phyloP scores from a whole-genome alignment of 1,140 invertebrate species.

The Mesaphorura yosii region DNA sequence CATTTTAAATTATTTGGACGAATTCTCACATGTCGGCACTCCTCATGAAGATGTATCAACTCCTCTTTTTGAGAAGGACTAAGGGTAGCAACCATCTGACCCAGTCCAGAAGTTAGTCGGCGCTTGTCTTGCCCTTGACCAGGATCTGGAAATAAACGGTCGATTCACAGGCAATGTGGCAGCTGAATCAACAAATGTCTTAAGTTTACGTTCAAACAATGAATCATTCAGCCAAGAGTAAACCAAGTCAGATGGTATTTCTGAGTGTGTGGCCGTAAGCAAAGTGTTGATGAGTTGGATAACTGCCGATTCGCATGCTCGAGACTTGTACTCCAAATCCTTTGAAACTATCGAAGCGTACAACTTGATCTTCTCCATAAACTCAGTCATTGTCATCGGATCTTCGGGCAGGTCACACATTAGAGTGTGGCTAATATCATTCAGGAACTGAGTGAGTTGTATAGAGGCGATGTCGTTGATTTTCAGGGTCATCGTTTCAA shows the following conservation, averaged over 20 bases:
- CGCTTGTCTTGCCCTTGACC: background rate
- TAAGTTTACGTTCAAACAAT: too few species aligned
- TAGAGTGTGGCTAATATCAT: constrained; percentile 49
- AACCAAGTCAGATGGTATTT: constrained; percentile 44
- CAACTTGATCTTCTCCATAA: constrained; percentile 51
- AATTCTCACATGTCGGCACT: constrained; percentile 64
- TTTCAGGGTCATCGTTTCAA: constrained; percentile 57
- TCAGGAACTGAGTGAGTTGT: constrained; percentile 56
- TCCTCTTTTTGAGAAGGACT: constrained; percentile 39
- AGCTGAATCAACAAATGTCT: too few species aligned
- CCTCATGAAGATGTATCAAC: constrained; percentile 47
- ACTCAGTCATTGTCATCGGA: constrained; percentile 50
- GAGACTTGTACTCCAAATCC: constrained; percentile 47
- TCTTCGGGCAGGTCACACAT: constrained; percentile 53
- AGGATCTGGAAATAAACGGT: too few species aligned
- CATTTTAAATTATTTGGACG: too few species aligned
- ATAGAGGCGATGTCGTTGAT: constrained; percentile 63
- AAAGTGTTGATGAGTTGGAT: constrained; percentile 59
- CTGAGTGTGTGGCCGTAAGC: constrained; percentile 45
- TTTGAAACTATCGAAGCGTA: constrained; percentile 34
- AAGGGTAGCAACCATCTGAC: constrained; percentile 40
- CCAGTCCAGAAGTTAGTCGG: constrained; percentile 43
- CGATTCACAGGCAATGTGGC: too few species aligned
- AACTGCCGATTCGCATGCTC: constrained; percentile 48
- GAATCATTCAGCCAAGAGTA: constrained; percentile 50